A percentile compares a stretch with the other conserved stretches of the same genome.
These are phyloP conservation scores for Pollenia angustigena DNA, from an alignment of 2,888 invertebrate species.

Conservation along the genomic window DNA sequence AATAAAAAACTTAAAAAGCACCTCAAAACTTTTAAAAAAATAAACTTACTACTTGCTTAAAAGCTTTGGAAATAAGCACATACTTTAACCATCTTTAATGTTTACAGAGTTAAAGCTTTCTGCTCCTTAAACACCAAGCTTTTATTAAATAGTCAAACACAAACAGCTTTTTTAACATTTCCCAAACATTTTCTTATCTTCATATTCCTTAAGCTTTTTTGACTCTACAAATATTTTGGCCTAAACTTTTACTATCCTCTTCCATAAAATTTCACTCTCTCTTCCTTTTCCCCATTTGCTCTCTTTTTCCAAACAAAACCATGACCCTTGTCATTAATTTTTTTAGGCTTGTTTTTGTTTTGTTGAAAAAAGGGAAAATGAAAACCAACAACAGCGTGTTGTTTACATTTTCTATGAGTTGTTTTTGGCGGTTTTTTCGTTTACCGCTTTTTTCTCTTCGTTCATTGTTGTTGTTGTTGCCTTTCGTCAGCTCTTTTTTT, in stretches of 20 bases:
- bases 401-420: slow-evolving; percentile 52
- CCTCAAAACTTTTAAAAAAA: not conserved
- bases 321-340: slow-evolving; percentile 63
- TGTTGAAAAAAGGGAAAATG: not conserved
- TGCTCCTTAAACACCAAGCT: not conserved
- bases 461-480: not conserved
- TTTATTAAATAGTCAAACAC: not conserved
- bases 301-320: slow-evolving; percentile 44
- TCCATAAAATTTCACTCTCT: not conserved
- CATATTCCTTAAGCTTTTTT: slow-evolving; percentile 3
- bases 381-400: slow-evolving; percentile 17
- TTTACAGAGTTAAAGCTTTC: not conserved
- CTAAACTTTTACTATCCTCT: too few species aligned
- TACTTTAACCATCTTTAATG: too few species aligned
- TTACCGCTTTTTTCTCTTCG: slow-evolving; percentile 1
- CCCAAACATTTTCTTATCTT: not conserved
- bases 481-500: not conserved
- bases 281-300: not conserved
- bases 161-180: not conserved
- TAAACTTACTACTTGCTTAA: not conserved
- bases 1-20: too few species aligned
- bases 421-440: slow-evolving; percentile 60
- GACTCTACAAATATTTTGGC: not conserved
- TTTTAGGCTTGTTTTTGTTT: slow-evolving; percentile 44
- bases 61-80: not conserved